Conservation (phyloP, 92 coral and sea anemone genomes). For the Heteractis magnifica region DNA sequence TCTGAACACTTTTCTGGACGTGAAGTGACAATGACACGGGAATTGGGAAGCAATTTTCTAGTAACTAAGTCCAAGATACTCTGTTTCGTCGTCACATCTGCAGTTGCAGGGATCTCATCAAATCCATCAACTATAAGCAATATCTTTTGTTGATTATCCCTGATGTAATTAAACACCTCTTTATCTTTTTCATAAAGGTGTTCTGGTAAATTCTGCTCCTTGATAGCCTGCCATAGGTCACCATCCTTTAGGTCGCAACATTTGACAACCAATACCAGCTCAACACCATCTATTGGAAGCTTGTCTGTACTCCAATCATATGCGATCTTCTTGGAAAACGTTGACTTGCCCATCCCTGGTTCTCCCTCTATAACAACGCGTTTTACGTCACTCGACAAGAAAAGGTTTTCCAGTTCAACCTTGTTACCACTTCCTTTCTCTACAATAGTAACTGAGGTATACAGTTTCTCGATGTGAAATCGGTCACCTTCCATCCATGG, state of each 20-base stretch:
- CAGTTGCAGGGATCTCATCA: background rate
- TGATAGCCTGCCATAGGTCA: background rate
- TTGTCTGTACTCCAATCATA: background rate
- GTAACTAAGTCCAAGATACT: background rate
- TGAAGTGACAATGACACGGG: background rate
- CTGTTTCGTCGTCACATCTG: background rate
- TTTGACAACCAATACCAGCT: background rate
- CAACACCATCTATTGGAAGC: background rate
- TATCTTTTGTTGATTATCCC: background rate
- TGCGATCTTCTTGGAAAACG: background rate
- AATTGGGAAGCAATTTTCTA: background rate
- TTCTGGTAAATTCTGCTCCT: background rate
- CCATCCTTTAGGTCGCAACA: background rate
- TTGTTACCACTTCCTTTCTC: background rate
- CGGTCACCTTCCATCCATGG: background rate
- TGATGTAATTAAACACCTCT: background rate
- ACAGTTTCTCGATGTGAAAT: background rate
- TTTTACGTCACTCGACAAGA: background rate
- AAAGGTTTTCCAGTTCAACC: background rate
- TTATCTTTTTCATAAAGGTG: background rate
- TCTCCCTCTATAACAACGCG: background rate
- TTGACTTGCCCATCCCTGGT: background rate
- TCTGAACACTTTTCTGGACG: slow-evolving; percentile 2
- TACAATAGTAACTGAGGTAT: background rate
- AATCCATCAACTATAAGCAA: background rate